Evolutionary conservation across 1,140 invertebrate genomes (phyloP).

Genomic region (Wasmannia auropunctata): DNA sequence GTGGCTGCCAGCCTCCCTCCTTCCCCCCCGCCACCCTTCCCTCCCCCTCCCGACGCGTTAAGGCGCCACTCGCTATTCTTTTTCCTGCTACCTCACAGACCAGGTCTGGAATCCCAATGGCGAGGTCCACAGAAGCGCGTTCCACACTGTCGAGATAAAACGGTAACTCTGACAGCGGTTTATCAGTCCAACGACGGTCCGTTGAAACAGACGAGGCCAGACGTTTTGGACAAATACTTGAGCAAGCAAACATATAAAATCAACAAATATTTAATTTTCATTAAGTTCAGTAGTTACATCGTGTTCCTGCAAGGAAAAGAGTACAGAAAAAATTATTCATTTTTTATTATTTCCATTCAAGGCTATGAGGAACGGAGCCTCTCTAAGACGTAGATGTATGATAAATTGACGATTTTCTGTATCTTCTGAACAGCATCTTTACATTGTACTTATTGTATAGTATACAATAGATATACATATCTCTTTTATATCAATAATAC

Average conservation of each 20-base stretch:
- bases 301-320: not conserved
- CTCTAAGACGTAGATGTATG: not conserved
- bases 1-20: conserved; percentile 13
- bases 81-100: conserved; percentile 26
- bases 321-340: not conserved
- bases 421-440: not conserved
- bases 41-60: too few species aligned
- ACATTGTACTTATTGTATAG: not conserved
- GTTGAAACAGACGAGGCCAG: not conserved
- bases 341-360: not conserved
- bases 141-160: conserved; percentile 12
- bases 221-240: not conserved
- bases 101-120: conserved; percentile 10
- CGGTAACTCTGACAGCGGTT: not conserved
- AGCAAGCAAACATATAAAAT: not conserved
- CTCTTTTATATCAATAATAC: not conserved
- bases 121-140: conserved; percentile 1
- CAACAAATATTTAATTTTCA: not conserved
- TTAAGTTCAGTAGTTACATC: not conserved
- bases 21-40: too few species aligned
- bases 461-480: not conserved
- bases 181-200: not conserved
- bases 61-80: conserved; percentile 69
- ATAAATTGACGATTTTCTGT: not conserved
- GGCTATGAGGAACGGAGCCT: not conserved